Conservation (phyloP, 2,888 invertebrate species). For the Tinea trinotella region DNA sequence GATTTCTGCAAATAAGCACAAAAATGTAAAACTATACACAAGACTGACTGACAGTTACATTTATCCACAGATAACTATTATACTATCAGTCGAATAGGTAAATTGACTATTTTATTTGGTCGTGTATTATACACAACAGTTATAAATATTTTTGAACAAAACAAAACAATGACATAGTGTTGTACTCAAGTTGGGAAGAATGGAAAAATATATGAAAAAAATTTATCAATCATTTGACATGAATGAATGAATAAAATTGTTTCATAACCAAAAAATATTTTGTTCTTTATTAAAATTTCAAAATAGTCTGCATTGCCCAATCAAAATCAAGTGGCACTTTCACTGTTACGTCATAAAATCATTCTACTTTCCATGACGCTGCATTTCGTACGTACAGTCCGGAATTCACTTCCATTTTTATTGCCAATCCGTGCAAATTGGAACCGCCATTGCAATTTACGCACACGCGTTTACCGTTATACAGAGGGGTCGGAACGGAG, state of each 20-base stretch:
- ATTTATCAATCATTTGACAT: too few relatives aligned
- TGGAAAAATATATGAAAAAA: too few relatives aligned
- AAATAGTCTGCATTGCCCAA: not conserved
- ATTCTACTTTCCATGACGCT: conserved; percentile 54
- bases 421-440: conserved; percentile 40
- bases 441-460: conserved; percentile 55
- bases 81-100: too few relatives aligned
- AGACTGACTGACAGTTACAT: too few relatives aligned
- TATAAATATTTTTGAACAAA: too few relatives aligned
- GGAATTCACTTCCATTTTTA: conserved; percentile 51
- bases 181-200: too few relatives aligned
- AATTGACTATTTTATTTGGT: not conserved
- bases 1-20: too few relatives aligned
- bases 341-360: conserved; percentile 28
- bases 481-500: conserved; percentile 49
- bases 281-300: not conserved
- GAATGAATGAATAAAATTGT: not conserved
- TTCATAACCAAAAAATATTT: too few relatives aligned
- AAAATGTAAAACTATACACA: too few relatives aligned
- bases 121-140: too few relatives aligned
- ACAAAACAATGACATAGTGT: too few relatives aligned
- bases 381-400: conserved; percentile 51
- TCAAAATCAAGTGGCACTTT: conserved; percentile 23
- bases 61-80: too few relatives aligned
- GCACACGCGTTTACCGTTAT: conserved; percentile 61